phyloP scores from a whole-genome alignment of 2,888 invertebrate species.

The Pachliopta kotzebuea region DNA sequence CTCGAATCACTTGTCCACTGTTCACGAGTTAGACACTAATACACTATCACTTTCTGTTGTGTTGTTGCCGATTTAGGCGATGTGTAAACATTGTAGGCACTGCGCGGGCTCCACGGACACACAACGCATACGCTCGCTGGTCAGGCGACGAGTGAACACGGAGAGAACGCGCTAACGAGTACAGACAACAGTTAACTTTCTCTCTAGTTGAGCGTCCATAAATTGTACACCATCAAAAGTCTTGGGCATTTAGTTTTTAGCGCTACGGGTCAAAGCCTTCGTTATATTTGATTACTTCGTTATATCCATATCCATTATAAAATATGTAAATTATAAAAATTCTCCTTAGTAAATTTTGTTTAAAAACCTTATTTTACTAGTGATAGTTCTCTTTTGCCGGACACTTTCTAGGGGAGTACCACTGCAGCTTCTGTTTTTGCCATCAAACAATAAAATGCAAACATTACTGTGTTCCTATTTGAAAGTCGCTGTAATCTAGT shows the following conservation, averaged over 20 bases:
- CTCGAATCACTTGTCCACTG: constrained; percentile 37
- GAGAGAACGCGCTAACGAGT: constrained; percentile 59
- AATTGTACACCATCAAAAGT: constrained; percentile 74
- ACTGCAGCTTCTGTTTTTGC: too few species aligned
- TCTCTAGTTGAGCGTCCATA: constrained; percentile 63
- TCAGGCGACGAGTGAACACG: constrained; percentile 48
- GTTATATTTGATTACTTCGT: too few species aligned
- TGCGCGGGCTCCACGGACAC: constrained; percentile 5
- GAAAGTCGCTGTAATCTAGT: too few species aligned
- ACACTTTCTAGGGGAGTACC: too few species aligned
- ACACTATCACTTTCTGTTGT: constrained; percentile 71
- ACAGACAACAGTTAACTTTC: constrained; percentile 81
- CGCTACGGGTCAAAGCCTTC: constrained; percentile 69
- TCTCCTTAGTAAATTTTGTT: too few species aligned
- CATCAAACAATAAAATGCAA: too few species aligned
- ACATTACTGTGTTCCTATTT: too few species aligned
- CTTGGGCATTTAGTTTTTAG: constrained; percentile 42
- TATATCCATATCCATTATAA: constrained; percentile 32
- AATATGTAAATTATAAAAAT: constrained; percentile 21
- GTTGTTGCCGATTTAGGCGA: constrained; percentile 49
- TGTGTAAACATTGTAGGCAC: constrained; percentile 53
- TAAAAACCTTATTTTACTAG: too few species aligned
- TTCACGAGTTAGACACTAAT: constrained; percentile 45
- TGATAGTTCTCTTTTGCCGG: too few species aligned
- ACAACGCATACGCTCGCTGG: constrained; percentile 34